phyloP scores from a whole-genome alignment of 2,888 invertebrate genomes.

The Rhamphomyia laevipes region DNA sequence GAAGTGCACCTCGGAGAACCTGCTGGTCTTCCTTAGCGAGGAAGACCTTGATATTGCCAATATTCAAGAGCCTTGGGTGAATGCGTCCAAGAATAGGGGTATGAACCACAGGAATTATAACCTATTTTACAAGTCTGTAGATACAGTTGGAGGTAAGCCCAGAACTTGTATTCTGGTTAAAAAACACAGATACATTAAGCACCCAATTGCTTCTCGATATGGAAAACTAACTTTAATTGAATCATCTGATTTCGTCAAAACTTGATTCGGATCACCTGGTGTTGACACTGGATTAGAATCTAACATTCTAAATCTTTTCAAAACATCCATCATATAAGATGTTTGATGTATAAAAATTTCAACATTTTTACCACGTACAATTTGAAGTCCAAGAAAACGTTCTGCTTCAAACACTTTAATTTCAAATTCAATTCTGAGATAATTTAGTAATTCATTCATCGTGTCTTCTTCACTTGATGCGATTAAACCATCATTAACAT shows the following conservation, averaged over 20 bases:
- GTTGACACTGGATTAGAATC: not conserved
- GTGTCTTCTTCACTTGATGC: not conserved
- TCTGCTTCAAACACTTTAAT: conserved; percentile 1
- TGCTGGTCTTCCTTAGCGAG: too few species aligned
- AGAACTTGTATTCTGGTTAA: not conserved
- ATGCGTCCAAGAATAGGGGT: too few species aligned
- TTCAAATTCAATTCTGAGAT: conserved; percentile 1
- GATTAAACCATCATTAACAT: not conserved
- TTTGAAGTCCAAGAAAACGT: conserved; percentile 1
- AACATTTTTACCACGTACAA: not conserved
- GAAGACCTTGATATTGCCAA: too few species aligned
- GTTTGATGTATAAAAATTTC: not conserved
- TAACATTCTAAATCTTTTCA: conserved; percentile 2
- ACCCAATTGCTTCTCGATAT: conserved; percentile 4
- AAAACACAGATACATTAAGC: conserved; percentile 1
- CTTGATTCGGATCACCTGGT: not conserved
- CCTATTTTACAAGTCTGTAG: too few species aligned
- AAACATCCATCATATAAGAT: not conserved
- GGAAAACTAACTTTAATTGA: not conserved
- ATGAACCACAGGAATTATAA: too few species aligned
- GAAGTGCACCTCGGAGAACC: too few species aligned
- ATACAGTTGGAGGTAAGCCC: too few species aligned
- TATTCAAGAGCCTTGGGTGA: too few species aligned
- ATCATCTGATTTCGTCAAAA: not conserved
- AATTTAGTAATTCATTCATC: conserved; percentile 5